These are phyloP conservation scores for Agapostemon virescens DNA, from an alignment of 2,888 invertebrate species.

Conservation along the genomic window DNA sequence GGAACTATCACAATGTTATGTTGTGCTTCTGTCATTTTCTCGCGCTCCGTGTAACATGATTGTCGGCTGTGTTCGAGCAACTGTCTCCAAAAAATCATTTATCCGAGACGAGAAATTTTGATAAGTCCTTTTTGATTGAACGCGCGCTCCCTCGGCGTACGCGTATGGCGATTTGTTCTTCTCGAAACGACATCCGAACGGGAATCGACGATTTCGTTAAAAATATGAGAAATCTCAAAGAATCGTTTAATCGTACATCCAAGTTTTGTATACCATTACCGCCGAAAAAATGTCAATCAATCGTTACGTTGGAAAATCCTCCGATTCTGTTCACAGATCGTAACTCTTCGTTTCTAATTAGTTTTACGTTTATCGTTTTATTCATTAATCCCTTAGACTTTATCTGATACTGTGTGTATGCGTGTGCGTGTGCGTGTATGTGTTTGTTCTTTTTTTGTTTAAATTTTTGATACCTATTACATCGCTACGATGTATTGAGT, in stretches of 20 bases:
- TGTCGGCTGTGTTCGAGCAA: conserved; percentile 48
- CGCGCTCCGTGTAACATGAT: conserved; percentile 47
- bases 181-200: conserved; percentile 14
- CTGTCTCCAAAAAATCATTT: conserved; percentile 5
- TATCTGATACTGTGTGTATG: conserved; percentile 41
- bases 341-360: conserved; percentile 22
- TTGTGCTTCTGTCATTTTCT: neutral
- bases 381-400: conserved; percentile 14
- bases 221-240: neutral
- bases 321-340: neutral
- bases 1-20: conserved; percentile 35
- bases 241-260: neutral
- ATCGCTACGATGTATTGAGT: conserved; percentile 62
- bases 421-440: too few relatives aligned
- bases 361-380: conserved; percentile 11
- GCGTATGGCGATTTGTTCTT: conserved; percentile 15
- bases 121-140: conserved; percentile 16
- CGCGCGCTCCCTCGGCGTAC: conserved; percentile 5
- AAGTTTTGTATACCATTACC: conserved; percentile 2
- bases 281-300: conserved; percentile 16
- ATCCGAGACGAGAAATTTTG: conserved; percentile 20
- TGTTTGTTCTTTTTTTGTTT: neutral
- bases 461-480: conserved; percentile 43
- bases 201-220: conserved; percentile 36
- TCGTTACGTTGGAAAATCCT: conserved; percentile 20